Conservation (phyloP, 2,888 invertebrate species). For the Ariolimax columbianus region DNA sequence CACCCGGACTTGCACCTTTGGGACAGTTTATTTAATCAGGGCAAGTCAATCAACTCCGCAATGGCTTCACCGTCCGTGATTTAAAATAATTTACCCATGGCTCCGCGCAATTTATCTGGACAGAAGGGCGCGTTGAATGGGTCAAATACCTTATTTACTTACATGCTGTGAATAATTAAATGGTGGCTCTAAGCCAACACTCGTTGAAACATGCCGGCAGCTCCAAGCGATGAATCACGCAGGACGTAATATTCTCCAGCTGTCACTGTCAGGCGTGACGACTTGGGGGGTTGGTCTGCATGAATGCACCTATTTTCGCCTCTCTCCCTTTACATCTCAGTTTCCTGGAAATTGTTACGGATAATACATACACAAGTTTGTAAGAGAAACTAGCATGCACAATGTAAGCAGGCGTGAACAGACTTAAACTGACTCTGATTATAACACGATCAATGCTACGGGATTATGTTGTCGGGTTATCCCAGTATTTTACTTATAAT, state of each 20-base stretch:
- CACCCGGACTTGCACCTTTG: neutral
- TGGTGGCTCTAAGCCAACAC: neutral
- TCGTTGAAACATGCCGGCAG: neutral
- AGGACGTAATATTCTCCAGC: neutral
- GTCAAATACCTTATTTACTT: constrained; percentile 34
- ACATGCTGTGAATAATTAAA: constrained; percentile 32
- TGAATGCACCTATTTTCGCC: no score
- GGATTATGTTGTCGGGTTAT: no score
- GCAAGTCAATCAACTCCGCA: constrained; percentile 25
- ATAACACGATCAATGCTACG: no score
- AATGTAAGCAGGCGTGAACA: no score
- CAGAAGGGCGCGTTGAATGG: neutral
- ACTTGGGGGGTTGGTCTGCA: no score
- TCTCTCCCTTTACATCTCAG: no score
- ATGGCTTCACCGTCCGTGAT: neutral
- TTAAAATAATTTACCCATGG: constrained; percentile 6
- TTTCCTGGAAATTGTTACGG: no score
- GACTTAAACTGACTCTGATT: no score
- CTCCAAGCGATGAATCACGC: neutral
- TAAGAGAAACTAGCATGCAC: no score
- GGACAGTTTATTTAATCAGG: constrained; percentile 15
- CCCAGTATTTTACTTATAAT: no score
- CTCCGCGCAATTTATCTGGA: constrained; percentile 26
- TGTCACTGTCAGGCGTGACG: no score
- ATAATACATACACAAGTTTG: no score